Base-by-base conservation (phyloP, 1,140 invertebrate species). In the Trichoplusia ni region DNA sequence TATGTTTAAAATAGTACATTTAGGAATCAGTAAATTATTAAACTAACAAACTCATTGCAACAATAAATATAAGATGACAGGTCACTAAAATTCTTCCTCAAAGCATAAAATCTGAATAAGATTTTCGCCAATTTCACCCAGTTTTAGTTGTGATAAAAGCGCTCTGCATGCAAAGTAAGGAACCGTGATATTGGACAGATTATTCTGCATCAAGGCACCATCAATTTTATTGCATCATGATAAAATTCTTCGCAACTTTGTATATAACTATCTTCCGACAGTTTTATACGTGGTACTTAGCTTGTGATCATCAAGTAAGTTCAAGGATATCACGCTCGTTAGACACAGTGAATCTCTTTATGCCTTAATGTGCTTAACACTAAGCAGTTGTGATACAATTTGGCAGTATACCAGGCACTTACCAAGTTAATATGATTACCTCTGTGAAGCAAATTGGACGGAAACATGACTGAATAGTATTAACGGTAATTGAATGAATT, bases 181-280 rank as follows among this genome's bases (percentile, higher is more conserved):
- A 73, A 71, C 68, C 77, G 74, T 82, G 79, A 74, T 84, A 84
- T 82, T 84, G 73, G 56, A 73, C n/a, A n/a, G 67, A 77, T 81
- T 82, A 82, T 81, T 81, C 74, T 76, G 73, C 71, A 74, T 62
- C 64, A 73, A 29, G 54, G 69, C 60, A 64, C 46, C 64, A 69
- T 79, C 72, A 73, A 59, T 64, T 82, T 75, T 78, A 74, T 82
- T 78, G 69, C 73, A 47, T 29, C 19, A 64, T 59, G 62, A 73
- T 69, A 73, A 71, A 79, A 44, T 53, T 33, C 46, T 67, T 37
- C 35, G 59, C 9, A 56, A 64, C 61, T 69, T 65, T 18, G 33
- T 64, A 64, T 67, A 16, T 62, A 19, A 7, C 16, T 19, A 6
- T 2, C 8, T 16, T 33, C 9, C 9, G 19, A 14, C 13, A 7